A percentile compares a stretch with the other conserved stretches of the same genome.
These are phyloP conservation scores for Trimorus sp. DNA, from an alignment of 2,888 invertebrate species.

Conservation along the genomic window DNA sequence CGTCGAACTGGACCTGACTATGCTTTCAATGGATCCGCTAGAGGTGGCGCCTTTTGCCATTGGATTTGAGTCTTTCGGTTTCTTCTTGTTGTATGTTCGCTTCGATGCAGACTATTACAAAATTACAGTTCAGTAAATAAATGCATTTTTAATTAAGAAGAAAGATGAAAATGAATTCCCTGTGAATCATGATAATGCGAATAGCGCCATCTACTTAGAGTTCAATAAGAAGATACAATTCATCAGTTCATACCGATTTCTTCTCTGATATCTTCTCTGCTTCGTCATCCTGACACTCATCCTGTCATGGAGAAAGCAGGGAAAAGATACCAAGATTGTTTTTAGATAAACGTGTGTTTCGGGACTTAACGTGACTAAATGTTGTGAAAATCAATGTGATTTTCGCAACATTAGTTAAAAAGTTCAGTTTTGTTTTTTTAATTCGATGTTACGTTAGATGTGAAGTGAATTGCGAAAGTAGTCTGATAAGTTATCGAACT, in stretches of 20 bases:
- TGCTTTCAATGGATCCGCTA: slow-evolving; percentile 68
- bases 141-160: too few relatives aligned
- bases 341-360: too few relatives aligned
- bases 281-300: slow-evolving; percentile 75
- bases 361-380: too few relatives aligned
- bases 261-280: slow-evolving; percentile 74
- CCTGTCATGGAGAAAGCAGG: slow-evolving; percentile 65
- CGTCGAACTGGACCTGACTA: slow-evolving; percentile 69
- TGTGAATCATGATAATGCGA: too few relatives aligned
- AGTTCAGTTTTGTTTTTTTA: too few relatives aligned
- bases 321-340: slow-evolving; percentile 43
- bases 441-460: too few relatives aligned
- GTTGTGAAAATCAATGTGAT: too few relatives aligned
- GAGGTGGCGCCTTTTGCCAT: slow-evolving; percentile 67
- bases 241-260: slow-evolving; percentile 71
- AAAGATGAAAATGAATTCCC: too few relatives aligned
- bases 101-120: slow-evolving; percentile 76
- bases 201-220: too few relatives aligned
- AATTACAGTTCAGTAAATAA: background rate
- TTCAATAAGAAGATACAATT: background rate
- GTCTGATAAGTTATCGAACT: too few relatives aligned
- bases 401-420: too few relatives aligned
- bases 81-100: slow-evolving; percentile 81
- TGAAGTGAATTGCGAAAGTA: too few relatives aligned
- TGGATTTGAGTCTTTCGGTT: slow-evolving; percentile 74